Percentiles rank a stretch among this genome's conserved stretches.
These are phyloP conservation scores for Metridium senile DNA, from an alignment of 92 coral and sea anemone species.

Conservation along the genomic window DNA sequence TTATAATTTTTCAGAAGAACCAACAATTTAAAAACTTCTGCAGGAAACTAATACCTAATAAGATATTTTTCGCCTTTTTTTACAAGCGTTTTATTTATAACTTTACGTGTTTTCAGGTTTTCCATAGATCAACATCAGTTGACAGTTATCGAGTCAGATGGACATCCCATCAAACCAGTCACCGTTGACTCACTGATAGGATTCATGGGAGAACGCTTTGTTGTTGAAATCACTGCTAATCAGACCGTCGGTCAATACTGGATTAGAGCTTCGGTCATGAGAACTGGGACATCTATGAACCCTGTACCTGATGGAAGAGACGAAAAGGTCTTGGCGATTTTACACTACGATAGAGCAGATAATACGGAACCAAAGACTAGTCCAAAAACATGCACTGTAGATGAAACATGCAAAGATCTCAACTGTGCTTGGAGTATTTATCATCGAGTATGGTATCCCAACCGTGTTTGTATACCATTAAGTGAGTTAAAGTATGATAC, in stretches of 20 bases:
- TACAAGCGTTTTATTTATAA: too few relatives aligned
- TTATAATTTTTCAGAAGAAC: too few relatives aligned
- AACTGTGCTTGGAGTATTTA: constrained; percentile 62
- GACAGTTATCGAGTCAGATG: constrained; percentile 64
- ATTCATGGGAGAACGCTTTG: constrained; percentile 56
- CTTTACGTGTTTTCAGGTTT: constrained; percentile 18
- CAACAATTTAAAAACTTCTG: too few relatives aligned
- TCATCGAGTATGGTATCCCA: constrained; percentile 50
- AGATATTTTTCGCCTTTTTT: too few relatives aligned
- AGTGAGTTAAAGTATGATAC: constrained; percentile 38
- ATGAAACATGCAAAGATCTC: constrained; percentile 44
- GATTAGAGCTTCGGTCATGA: constrained; percentile 44
- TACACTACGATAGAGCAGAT: constrained; percentile 36
- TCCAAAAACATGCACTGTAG: constrained; percentile 36
- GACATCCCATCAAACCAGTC: constrained; percentile 49
- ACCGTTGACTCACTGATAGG: constrained; percentile 48
- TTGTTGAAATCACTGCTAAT: constrained; percentile 49
- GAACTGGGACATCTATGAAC: constrained; percentile 7
- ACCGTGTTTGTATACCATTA: constrained; percentile 33
- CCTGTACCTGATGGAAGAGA: constrained; percentile 37
- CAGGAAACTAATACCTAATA: too few relatives aligned
- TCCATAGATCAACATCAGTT: constrained; percentile 61
- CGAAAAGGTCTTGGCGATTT: constrained; percentile 34
- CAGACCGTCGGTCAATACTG: constrained; percentile 50
- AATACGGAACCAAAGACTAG: constrained; percentile 24